Conservation (phyloP, 1,140 invertebrate genomes). For the Amphibalanus amphitrite region DNA sequence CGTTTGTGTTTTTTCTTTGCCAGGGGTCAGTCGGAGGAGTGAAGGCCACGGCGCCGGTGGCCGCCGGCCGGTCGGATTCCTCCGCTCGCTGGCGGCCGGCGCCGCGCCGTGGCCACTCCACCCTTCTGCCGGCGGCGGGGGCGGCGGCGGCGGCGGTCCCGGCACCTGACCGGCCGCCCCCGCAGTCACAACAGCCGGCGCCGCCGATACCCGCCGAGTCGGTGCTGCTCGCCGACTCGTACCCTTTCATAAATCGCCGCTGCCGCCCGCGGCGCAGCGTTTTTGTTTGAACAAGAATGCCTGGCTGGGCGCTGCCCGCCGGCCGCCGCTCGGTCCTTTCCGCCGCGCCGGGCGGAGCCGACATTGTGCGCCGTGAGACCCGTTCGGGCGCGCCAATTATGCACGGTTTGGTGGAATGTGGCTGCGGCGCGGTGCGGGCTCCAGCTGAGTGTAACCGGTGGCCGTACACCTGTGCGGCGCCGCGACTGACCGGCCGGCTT, state of each 20-base stretch:
- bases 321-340: neutral
- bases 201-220: too few relatives aligned
- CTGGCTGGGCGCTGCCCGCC: too few relatives aligned
- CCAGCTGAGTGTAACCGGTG: neutral
- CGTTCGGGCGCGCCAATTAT: neutral
- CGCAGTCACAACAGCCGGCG: too few relatives aligned
- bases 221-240: too few relatives aligned
- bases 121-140: too few relatives aligned
- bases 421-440: too few relatives aligned
- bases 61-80: neutral
- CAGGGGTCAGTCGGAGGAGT: neutral
- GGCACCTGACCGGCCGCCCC: too few relatives aligned
- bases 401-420: neutral
- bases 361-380: neutral
- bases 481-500: too few relatives aligned
- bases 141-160: too few relatives aligned
- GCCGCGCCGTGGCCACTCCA: neutral
- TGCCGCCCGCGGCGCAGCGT: neutral
- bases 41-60: neutral
- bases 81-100: too few relatives aligned
- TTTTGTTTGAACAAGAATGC: conserved; percentile 2
- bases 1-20: neutral
- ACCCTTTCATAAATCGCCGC: neutral
- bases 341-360: too few relatives aligned
- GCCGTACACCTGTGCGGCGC: neutral